Base-by-base conservation (phyloP, 2,888 invertebrate species). In the Xylophagus ater region DNA sequence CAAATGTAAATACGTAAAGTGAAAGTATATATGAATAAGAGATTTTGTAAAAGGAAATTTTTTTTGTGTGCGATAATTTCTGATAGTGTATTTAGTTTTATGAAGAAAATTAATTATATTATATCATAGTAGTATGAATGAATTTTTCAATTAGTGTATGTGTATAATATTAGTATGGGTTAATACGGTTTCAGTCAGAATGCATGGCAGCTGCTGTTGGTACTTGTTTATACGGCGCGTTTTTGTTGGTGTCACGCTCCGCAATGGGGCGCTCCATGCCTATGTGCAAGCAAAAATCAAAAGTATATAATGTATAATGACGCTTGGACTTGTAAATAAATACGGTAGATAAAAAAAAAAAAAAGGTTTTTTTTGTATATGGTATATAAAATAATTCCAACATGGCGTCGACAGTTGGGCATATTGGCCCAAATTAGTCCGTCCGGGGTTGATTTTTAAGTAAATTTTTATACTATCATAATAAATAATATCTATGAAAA, bases 401-500 rank as follows among this genome's bases (percentile, higher is more conserved):
- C 31, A 47, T 49, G 48, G 47, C 42, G 37, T 43, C 31, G 37
- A 34, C 17, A n/a, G 32, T 38, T 34, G 37, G 33, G 39, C 38
- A 34, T 37, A 40, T 37, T 43, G 40, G 26, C 37, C 40, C 42
- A 42, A 44, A 42, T 44, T 41, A 41, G 44, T 44, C 36, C 34
- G 35, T 41, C 29, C 33, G 15, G 33, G 33, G 39, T 19, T 41
- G 28, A 23, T 37, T 44, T 43, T 39, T 30, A 25, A 21, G 34
- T 29, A 26, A 35, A 35, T 41, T 35, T 13, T n/a, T n/a, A n/a
- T n/a, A n/a, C n/a, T n/a, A n/a, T n/a, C n/a, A n/a, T n/a, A n/a
- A n/a, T n/a, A n/a, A n/a, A n/a, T n/a, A n/a, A n/a, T n/a, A n/a
- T n/a, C n/a, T n/a, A n/a, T n/a, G n/a, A n/a, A n/a, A n/a, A n/a